Evolutionary conservation across 2,888 invertebrate genomes (phyloP), one percentile per base, ranked within the genome.

Genomic region (Periphyllus acericola): DNA sequence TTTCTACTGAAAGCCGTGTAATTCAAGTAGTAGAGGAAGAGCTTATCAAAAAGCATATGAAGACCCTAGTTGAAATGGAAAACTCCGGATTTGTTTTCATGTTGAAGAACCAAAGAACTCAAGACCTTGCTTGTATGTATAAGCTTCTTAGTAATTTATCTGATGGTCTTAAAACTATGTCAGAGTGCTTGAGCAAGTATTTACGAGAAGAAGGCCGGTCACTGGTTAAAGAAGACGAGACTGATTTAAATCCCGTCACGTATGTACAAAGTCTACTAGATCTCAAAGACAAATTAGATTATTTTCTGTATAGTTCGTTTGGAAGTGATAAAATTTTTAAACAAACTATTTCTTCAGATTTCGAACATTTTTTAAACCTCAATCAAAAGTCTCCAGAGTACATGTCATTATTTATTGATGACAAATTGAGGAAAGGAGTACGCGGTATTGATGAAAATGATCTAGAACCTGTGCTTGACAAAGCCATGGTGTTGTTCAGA

Each of bases 371-470:
- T 92, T 94, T 99, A 89, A 99, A 99, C 93, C 93, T 99, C 90
- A 99, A 99, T 93, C 95, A 95, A 90, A 99, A 99, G 92, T 98
- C 98, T 80, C 99, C 99, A 0, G 99, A 99, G 92, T 99, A 99
- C 93, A 93, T 99, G 90, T 99, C 99, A 5, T 93, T 99, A 87
- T 99, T 99, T 92, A 99, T 99, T 90, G 99, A 99, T 92, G 99
- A 99, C 91, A 99, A 99, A 92, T 93, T 99, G 90, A 99, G 99
- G 93, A 99, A 99, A 92, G 99, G 99, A 55, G 98, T 98, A 89
- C 99, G 99, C 93, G 99, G 99, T 90, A 98, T 99, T 97, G 96
- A 98, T 89, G 99, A 99, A 92, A 98, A 98, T 93, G 99, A 99
- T 92, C 98, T 99, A 90, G 99, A 99, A 92, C 95, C 95, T 78